Percentiles rank a stretch among this genome's conserved stretches.
Conservation (phyloP, 2,113 vertebrate genomes). For the Brienomyrus longianalis region DNA sequence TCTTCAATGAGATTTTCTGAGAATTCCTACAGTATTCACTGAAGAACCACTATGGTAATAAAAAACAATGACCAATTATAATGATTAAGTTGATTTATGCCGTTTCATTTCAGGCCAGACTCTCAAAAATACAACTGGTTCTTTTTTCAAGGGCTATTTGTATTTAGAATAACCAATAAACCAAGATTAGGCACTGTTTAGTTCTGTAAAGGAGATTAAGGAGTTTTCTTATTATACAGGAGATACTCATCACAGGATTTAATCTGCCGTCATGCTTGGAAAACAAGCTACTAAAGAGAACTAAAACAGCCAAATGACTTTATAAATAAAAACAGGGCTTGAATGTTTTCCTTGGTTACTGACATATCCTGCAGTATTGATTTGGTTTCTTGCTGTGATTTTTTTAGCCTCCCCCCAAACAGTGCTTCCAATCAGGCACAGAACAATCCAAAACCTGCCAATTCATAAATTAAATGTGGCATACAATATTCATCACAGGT, state of each 20-base stretch:
- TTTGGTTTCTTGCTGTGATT: not conserved
- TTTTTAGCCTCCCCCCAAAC: not conserved
- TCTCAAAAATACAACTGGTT: slow-evolving; percentile 24
- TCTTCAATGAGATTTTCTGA: slow-evolving; percentile 61
- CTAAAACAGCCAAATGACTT: slow-evolving; percentile 17
- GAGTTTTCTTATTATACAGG: slow-evolving; percentile 54
- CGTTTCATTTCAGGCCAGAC: slow-evolving; percentile 37
- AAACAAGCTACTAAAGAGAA: slow-evolving; percentile 44
- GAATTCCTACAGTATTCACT: slow-evolving; percentile 52
- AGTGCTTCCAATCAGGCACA: slow-evolving; percentile 29
- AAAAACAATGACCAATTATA: slow-evolving; percentile 69
- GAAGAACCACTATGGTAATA: slow-evolving; percentile 56
- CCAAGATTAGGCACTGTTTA: slow-evolving; percentile 58
- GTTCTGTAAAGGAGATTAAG: slow-evolving; percentile 63
- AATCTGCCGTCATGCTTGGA: slow-evolving; percentile 31
- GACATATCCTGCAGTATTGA: not conserved
- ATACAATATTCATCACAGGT: slow-evolving; percentile 54
- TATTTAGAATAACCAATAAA: slow-evolving; percentile 51
- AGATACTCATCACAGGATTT: slow-evolving; percentile 39
- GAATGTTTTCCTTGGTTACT: not conserved
- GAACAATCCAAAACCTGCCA: slow-evolving; percentile 51
- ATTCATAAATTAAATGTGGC: slow-evolving; percentile 58
- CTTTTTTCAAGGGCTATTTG: slow-evolving; percentile 33
- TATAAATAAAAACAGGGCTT: not conserved
- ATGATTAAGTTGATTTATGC: slow-evolving; percentile 62